Conservation (phyloP, 2,113 vertebrate genomes). For the Xenopus laevis region DNA sequence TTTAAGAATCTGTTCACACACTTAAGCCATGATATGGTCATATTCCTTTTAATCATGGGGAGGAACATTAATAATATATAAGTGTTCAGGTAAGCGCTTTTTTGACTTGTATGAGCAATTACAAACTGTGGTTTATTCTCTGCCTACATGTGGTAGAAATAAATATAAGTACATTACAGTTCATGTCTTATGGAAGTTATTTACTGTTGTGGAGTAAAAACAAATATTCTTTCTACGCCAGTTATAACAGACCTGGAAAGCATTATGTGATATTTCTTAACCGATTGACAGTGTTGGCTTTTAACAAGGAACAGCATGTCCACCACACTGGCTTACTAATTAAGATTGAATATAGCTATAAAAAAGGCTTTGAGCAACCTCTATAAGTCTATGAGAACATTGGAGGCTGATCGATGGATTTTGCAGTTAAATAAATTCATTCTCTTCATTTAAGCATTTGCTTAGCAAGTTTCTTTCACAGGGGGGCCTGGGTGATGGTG, state of each 20-base stretch:
- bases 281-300: not conserved
- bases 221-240: not conserved
- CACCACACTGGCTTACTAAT: conserved; percentile 34
- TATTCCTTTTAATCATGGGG: too few relatives aligned
- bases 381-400: conserved; percentile 26
- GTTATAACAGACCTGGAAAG: conserved; percentile 2
- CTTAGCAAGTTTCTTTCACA: not conserved
- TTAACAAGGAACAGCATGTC: conserved; percentile 38
- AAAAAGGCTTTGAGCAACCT: conserved; percentile 26
- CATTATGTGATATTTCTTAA: not conserved
- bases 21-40: too few relatives aligned
- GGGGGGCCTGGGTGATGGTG: too few relatives aligned
- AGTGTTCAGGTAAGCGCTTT: too few relatives aligned
- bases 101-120: too few relatives aligned
- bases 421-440: not conserved
- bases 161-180: too few relatives aligned
- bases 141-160: too few relatives aligned
- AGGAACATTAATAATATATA: too few relatives aligned
- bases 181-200: too few relatives aligned
- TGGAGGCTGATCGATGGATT: conserved; percentile 24
- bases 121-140: too few relatives aligned
- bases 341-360: conserved; percentile 21
- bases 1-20: too few relatives aligned
- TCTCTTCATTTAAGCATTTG: conserved; percentile 3
- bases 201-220: too few relatives aligned